phyloP scores from a whole-genome alignment of 2,888 invertebrate species.

The Adelognathus sp. region DNA sequence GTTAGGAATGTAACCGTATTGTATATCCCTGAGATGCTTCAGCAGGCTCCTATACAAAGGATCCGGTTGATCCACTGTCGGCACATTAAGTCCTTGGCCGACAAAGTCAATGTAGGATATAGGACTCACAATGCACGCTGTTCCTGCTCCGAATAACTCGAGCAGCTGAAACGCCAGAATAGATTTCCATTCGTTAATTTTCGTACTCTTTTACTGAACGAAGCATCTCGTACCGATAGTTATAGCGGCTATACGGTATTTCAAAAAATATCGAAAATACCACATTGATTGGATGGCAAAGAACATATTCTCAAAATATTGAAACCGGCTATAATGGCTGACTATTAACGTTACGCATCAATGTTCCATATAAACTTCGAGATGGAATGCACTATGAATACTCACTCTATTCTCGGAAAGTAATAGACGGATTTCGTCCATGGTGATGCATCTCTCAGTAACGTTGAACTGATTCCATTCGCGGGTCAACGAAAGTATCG shows the following conservation, averaged over 20 bases:
- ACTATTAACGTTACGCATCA: too few relatives aligned
- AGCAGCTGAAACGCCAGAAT: constrained; percentile 86
- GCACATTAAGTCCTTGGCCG: constrained; percentile 86
- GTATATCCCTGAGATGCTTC: constrained; percentile 92
- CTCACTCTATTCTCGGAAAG: constrained; percentile 92
- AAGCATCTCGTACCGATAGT: too few relatives aligned
- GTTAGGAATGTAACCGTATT: constrained; percentile 89
- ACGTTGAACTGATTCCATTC: constrained; percentile 95
- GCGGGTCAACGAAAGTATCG: constrained; percentile 90
- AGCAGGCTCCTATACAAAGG: constrained; percentile 89
- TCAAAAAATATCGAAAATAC: too few relatives aligned
- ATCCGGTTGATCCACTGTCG: constrained; percentile 87
- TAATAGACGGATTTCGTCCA: constrained; percentile 90
- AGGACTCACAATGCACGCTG: constrained; percentile 97
- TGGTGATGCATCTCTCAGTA: constrained; percentile 90
- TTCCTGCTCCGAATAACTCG: constrained; percentile 99
- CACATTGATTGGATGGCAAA: too few relatives aligned
- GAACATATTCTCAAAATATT: neutral
- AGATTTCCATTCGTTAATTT: neutral
- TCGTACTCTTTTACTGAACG: too few relatives aligned
- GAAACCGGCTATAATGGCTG: neutral
- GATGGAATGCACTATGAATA: constrained; percentile 58
- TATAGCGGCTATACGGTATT: too few relatives aligned
- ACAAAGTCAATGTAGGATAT: constrained; percentile 92
- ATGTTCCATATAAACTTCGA: neutral